Conservation (phyloP, 2,888 invertebrate genomes). For the Hetaerina titia region DNA sequence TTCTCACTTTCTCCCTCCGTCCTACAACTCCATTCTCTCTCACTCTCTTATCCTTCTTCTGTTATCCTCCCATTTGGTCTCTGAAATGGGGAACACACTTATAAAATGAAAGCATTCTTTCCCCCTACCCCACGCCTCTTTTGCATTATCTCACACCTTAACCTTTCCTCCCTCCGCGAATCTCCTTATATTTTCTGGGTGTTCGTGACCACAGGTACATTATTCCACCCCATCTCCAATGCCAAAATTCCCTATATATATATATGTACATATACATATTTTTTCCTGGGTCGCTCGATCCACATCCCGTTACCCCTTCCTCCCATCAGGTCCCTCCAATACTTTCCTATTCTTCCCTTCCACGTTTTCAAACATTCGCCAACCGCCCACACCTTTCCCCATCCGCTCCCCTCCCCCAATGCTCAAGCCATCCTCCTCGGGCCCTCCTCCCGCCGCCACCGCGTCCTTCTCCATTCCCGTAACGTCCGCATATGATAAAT, state of each 20-base stretch:
- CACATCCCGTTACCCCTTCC: neutral
- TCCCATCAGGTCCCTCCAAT: neutral
- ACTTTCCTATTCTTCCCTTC: neutral
- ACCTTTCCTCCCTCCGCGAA: too few relatives aligned
- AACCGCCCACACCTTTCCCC: neutral
- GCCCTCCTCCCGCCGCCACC: neutral
- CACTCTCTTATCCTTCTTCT: neutral
- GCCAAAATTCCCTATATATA: too few relatives aligned
- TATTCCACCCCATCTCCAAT: too few relatives aligned
- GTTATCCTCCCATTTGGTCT: neutral
- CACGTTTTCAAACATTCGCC: neutral
- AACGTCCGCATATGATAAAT: slow-evolving; percentile 32
- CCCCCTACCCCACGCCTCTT: too few relatives aligned
- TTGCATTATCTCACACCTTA: too few relatives aligned
- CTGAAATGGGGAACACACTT: too few relatives aligned
- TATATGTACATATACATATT: neutral
- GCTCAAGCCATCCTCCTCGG: neutral
- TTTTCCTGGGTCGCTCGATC: neutral
- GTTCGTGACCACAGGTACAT: too few relatives aligned
- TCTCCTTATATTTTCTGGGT: too few relatives aligned
- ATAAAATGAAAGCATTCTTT: too few relatives aligned
- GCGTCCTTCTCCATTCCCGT: slow-evolving; percentile 6
- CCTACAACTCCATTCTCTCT: neutral
- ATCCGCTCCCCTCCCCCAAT: neutral
- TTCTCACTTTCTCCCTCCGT: neutral